A percentile compares a stretch with the other conserved stretches of the same genome.
These are phyloP conservation scores for Matsumyia berberina DNA, from an alignment of 2,888 invertebrate genomes.

Conservation along the genomic window DNA sequence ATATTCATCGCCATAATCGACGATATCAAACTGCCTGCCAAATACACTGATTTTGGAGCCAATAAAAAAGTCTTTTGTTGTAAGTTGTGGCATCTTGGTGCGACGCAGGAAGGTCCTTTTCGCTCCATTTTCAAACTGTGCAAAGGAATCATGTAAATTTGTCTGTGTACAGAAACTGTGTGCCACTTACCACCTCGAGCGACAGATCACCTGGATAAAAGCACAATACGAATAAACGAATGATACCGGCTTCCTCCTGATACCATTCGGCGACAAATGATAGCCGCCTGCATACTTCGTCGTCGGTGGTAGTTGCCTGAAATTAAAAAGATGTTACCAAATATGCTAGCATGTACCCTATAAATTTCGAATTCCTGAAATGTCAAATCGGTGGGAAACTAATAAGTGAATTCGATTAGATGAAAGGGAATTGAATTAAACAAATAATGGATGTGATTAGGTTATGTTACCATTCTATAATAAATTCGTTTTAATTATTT, in stretches of 20 bases:
- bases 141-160: not conserved
- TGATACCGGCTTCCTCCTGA: constrained; percentile 90
- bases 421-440: not conserved
- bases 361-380: constrained; percentile 29
- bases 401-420: not conserved
- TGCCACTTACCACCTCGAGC: constrained; percentile 89
- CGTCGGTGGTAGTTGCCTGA: too few relatives aligned
- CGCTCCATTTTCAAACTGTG: constrained; percentile 87
- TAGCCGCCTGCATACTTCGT: constrained; percentile 78
- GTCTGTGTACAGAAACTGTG: not conserved
- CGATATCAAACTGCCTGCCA: constrained; percentile 89
- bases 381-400: not conserved
- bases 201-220: constrained; percentile 91
- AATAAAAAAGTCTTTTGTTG: constrained; percentile 89
- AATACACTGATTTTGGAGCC: constrained; percentile 90
- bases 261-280: constrained; percentile 93
- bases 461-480: not conserved
- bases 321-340: constrained; percentile 16
- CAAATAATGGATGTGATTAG: not conserved
- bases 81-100: constrained; percentile 87
- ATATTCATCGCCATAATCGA: constrained; percentile 89
- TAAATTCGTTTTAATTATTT: not conserved
- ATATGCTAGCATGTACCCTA: constrained; percentile 31
- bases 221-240: constrained; percentile 90
- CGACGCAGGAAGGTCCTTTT: constrained; percentile 87